phyloP scores from a whole-genome alignment of 1,140 invertebrate genomes.

The Olivierus martensii region DNA sequence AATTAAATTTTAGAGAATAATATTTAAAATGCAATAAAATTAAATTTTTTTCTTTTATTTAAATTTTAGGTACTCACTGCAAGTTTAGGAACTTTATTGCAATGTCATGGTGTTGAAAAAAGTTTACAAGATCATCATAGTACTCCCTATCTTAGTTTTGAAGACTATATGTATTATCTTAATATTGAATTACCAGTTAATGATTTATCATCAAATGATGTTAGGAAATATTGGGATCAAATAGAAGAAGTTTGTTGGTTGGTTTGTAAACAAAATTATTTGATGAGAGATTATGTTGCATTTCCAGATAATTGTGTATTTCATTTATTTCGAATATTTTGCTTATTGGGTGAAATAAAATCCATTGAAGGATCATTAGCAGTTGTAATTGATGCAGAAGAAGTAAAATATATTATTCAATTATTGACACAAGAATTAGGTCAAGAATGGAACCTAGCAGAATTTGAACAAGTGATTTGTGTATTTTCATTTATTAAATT shows the following conservation, averaged over 20 bases:
- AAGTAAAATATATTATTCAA: slow-evolving; percentile 47
- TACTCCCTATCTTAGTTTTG: slow-evolving; percentile 48
- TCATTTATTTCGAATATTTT: slow-evolving; percentile 62
- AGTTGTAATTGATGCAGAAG: slow-evolving; percentile 31
- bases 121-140: slow-evolving; percentile 57
- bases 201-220: slow-evolving; percentile 39
- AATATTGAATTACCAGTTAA: slow-evolving; percentile 53
- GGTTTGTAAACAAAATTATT: slow-evolving; percentile 48
- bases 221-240: slow-evolving; percentile 39
- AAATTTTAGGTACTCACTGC: slow-evolving; percentile 50
- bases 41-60: no score
- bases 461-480: slow-evolving; percentile 45
- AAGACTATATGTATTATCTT: slow-evolving; percentile 56
- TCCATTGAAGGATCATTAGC: slow-evolving; percentile 1
- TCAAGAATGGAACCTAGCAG: slow-evolving; percentile 44
- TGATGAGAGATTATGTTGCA: slow-evolving; percentile 39
- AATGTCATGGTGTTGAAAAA: slow-evolving; percentile 57
- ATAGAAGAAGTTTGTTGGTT: slow-evolving; percentile 61
- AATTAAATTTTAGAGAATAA: no score
- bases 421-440: slow-evolving; percentile 49
- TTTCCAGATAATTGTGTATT: slow-evolving; percentile 50
- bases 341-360: slow-evolving; percentile 51
- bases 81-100: slow-evolving; percentile 51
- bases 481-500: slow-evolving; percentile 47
- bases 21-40: no score